These are phyloP conservation scores for Pseudeuparius sepicola DNA, from an alignment of 2,888 invertebrate genomes.

Conservation along the genomic window DNA sequence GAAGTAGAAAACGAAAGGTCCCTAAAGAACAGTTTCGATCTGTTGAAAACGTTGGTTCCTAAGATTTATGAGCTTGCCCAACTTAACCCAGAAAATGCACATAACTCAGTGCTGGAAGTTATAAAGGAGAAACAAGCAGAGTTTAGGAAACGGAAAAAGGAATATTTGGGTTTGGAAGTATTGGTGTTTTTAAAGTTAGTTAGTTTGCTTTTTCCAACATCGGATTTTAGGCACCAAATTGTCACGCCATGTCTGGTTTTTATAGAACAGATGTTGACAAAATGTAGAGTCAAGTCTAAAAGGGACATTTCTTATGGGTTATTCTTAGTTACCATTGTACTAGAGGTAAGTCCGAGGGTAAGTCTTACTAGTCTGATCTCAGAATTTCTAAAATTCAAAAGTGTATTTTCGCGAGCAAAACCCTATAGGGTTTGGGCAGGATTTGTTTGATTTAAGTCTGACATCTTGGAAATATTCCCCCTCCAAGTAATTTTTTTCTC, in stretches of 20 bases:
- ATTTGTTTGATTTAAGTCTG: too few species aligned
- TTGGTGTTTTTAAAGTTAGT: conserved; percentile 75
- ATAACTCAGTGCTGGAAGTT: conserved; percentile 55
- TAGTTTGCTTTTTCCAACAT: conserved; percentile 74
- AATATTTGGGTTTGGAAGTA: conserved; percentile 56
- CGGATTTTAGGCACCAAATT: conserved; percentile 82
- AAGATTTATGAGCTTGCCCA: conserved; percentile 60
- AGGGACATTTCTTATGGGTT: conserved; percentile 68
- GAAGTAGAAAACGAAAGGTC: conserved; percentile 33
- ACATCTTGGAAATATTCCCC: too few species aligned
- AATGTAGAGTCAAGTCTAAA: conserved; percentile 51
- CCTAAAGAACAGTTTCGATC: conserved; percentile 47
- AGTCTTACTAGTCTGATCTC: too few species aligned
- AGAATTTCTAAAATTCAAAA: too few species aligned
- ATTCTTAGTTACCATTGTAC: conserved; percentile 59
- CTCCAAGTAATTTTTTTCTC: too few species aligned
- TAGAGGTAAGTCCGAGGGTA: conserved; percentile 62
- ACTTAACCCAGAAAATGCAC: conserved; percentile 57
- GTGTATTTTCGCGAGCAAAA: too few species aligned
- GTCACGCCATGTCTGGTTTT: conserved; percentile 79
- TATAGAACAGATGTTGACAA: conserved; percentile 67
- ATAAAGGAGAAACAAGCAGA: conserved; percentile 61
- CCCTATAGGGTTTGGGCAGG: too few species aligned
- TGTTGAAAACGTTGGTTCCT: conserved; percentile 46
- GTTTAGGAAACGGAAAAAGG: conserved; percentile 49